Evolutionary conservation across 2,797 vertebrate species (phyloP).

Genomic region (Moxostoma hubbsi): DNA sequence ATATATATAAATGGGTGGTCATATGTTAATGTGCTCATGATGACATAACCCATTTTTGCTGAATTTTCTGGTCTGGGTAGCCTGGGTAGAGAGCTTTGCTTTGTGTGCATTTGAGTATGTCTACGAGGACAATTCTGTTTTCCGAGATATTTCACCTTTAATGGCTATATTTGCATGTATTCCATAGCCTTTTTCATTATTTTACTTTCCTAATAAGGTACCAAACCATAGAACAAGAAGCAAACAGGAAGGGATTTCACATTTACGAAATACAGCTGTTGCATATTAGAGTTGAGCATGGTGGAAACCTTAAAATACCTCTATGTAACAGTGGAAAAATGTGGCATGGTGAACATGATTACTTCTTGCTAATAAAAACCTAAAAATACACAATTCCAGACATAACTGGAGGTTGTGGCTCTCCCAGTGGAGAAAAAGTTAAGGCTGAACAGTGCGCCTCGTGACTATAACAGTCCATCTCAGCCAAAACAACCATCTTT

Average conservation of each 20-base stretch:
- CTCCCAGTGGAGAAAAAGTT: constrained; percentile 81
- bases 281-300: constrained; percentile 69
- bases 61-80: too few relatives aligned
- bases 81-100: too few relatives aligned
- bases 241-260: constrained; percentile 61
- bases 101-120: too few relatives aligned
- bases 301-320: constrained; percentile 85
- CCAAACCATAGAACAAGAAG: constrained; percentile 46
- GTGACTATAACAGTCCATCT: constrained; percentile 71
- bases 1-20: too few relatives aligned
- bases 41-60: too few relatives aligned
- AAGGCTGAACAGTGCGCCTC: constrained; percentile 64
- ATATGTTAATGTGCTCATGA: too few relatives aligned
- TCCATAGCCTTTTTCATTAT: constrained; percentile 2
- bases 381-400: constrained; percentile 83
- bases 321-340: constrained; percentile 44
- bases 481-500: constrained; percentile 74
- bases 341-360: constrained; percentile 59
- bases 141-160: background rate
- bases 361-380: constrained; percentile 73
- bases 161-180: constrained; percentile 9
- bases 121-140: background rate
- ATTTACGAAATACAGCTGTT: constrained; percentile 65
- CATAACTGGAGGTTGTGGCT: constrained; percentile 77
- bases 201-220: constrained; percentile 59